Conservation (phyloP, 2,888 invertebrate genomes). For the Sipha maydis region DNA sequence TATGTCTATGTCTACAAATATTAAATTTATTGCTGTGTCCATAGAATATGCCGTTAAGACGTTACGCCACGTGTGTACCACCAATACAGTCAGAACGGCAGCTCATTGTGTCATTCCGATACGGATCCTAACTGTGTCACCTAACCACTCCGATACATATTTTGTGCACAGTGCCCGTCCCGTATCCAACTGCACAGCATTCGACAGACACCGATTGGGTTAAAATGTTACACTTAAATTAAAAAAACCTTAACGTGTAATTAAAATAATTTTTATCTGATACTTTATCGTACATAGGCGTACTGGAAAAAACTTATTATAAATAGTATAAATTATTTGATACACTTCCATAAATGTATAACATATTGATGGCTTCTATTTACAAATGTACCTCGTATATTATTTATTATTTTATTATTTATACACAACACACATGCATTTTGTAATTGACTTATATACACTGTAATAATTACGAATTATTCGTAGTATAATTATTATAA, state of each 20-base stretch:
- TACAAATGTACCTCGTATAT: background rate
- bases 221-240: constrained; percentile 14
- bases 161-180: background rate
- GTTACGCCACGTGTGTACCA: background rate
- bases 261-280: background rate
- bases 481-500: background rate
- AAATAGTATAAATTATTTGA: constrained; percentile 22
- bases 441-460: background rate
- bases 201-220: constrained; percentile 9
- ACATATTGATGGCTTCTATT: constrained; percentile 17
- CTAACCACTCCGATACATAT: no score
- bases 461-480: no score
- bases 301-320: background rate
- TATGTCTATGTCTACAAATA: no score
- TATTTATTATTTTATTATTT: background rate
- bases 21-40: no score
- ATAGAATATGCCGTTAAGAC: background rate
- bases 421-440: background rate
- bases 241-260: background rate
- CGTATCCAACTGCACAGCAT: background rate
- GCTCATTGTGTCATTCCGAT: background rate
- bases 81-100: background rate
- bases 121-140: no score
- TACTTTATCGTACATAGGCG: background rate
- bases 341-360: background rate